Conservation (phyloP, 2,888 invertebrate genomes). For the Nematopogon swammerdamellus region DNA sequence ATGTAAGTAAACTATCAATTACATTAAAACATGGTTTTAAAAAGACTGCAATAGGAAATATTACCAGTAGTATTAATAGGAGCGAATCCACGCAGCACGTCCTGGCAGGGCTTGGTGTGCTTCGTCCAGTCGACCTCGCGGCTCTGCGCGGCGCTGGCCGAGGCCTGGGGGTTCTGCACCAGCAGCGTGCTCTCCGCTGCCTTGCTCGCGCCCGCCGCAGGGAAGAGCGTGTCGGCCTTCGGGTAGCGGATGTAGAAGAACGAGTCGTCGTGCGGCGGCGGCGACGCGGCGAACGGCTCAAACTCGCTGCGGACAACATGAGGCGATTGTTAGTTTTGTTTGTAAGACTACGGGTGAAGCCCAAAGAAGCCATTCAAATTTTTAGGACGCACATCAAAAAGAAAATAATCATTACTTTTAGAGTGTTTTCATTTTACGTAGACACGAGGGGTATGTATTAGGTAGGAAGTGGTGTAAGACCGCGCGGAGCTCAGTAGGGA, state of each 20-base stretch:
- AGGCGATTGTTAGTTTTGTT: conserved; percentile 1
- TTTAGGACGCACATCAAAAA: background rate
- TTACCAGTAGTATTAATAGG: conserved; percentile 28
- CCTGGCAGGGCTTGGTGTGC: conserved; percentile 67
- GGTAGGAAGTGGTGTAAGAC: too few relatives aligned
- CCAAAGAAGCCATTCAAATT: background rate
- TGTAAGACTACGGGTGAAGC: background rate
- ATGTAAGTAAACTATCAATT: too few relatives aligned
- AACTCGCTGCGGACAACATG: conserved; percentile 35
- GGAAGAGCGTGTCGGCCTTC: conserved; percentile 32
- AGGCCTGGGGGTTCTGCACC: conserved; percentile 3
- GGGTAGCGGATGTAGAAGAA: conserved; percentile 70
- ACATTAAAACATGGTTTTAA: too few relatives aligned
- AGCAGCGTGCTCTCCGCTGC: background rate
- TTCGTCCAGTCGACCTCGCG: conserved; percentile 57
- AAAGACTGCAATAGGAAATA: too few relatives aligned
- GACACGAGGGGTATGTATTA: background rate
- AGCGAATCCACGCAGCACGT: conserved; percentile 51
- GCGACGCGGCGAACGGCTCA: conserved; percentile 55
- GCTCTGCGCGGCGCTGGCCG: conserved; percentile 20
- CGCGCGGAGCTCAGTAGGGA: too few relatives aligned
- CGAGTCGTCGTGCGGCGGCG: conserved; percentile 71
- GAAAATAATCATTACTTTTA: background rate
- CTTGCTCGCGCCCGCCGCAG: conserved; percentile 20
- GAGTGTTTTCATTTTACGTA: too few relatives aligned